Conservation (phyloP, 1,140 invertebrate species). For the Ladona fulva region DNA sequence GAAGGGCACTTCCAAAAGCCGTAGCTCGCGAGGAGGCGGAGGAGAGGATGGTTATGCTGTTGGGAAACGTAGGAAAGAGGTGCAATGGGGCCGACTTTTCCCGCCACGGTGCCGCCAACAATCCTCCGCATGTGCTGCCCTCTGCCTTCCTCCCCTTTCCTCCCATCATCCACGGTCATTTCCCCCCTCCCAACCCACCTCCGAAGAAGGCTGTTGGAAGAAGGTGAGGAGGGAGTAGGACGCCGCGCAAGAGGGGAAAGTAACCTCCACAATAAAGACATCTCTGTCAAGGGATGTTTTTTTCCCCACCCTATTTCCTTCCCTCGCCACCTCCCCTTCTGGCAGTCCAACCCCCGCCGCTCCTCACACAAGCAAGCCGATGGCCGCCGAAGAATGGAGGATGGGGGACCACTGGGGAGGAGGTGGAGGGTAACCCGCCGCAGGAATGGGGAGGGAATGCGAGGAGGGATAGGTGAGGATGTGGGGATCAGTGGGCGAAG, state of each 20-base stretch:
- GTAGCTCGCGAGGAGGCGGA: not conserved
- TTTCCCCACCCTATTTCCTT: not conserved
- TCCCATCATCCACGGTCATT: not conserved
- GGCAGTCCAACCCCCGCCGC: not conserved
- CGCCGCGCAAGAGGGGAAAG: not conserved
- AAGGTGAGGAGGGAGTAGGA: too few relatives aligned
- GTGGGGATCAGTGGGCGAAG: not conserved
- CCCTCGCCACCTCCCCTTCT: not conserved
- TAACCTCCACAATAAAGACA: constrained; percentile 2
- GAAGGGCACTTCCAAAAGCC: too few relatives aligned
- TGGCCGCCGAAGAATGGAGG: not conserved
- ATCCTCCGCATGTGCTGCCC: not conserved
- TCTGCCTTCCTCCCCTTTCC: not conserved
- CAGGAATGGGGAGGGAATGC: not conserved
- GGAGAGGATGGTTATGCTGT: not conserved
- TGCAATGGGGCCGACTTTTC: not conserved
- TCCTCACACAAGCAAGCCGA: not conserved
- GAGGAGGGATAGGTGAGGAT: not conserved
- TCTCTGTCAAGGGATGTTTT: not conserved
- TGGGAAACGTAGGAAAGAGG: not conserved
- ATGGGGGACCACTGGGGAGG: not conserved
- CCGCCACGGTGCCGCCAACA: not conserved
- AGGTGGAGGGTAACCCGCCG: not conserved
- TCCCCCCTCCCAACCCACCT: too few relatives aligned
- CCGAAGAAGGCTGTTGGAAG: too few relatives aligned